These are phyloP conservation scores for Boulengeromyrus knoepffleri DNA, from an alignment of 2,113 vertebrate species.

Conservation along the genomic window DNA sequence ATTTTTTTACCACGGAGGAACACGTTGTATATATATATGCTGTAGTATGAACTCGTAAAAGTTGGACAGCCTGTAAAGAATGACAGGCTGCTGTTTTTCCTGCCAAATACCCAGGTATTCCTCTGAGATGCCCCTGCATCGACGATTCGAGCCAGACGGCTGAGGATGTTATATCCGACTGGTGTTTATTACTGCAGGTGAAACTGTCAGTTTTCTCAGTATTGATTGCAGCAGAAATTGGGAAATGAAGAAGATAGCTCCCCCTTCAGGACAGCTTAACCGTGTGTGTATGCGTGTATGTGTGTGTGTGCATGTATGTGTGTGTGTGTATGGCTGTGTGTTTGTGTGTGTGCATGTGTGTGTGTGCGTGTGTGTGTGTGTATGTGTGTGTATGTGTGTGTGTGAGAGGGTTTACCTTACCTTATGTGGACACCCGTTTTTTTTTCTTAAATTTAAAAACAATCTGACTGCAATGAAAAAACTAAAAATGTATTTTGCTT, in stretches of 20 bases:
- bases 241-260: neutral
- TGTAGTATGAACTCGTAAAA: neutral
- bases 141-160: neutral
- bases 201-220: neutral
- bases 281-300: neutral
- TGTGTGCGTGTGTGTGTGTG: neutral
- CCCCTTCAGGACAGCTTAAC: constrained; percentile 6
- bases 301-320: neutral
- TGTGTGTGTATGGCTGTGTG: too few species aligned
- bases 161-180: neutral
- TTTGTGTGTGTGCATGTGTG: too few species aligned
- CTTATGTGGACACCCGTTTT: too few species aligned
- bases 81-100: neutral
- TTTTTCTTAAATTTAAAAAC: too few species aligned
- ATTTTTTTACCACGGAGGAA: neutral
- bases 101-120: neutral
- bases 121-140: neutral
- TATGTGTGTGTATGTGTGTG: neutral
- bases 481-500: too few species aligned
- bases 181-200: neutral
- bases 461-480: too few species aligned
- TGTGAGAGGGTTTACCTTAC: too few species aligned
- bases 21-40: neutral
- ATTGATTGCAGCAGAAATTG: neutral
- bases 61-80: neutral